These are phyloP conservation scores for Pseudomyrmex concolor DNA, from an alignment of 1,140 invertebrate genomes.

Conservation along the genomic window DNA sequence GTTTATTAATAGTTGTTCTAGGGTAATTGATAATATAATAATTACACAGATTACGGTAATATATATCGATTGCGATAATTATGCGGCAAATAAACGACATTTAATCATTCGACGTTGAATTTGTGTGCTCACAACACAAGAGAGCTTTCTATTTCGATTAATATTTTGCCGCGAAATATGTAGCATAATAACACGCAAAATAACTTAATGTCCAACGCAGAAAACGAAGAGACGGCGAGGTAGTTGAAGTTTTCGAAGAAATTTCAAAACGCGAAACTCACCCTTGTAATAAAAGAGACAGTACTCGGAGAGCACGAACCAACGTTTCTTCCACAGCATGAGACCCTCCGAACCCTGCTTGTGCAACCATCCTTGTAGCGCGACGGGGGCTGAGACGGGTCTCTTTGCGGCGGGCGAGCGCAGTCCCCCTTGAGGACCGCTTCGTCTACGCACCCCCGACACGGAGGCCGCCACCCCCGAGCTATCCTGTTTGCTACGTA, in stretches of 20 bases:
- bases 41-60: slow-evolving; percentile 20
- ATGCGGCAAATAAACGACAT: slow-evolving; percentile 15
- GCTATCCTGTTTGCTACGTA: slow-evolving; percentile 80
- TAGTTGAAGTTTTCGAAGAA: not conserved
- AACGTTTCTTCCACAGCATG: slow-evolving; percentile 97
- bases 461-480: slow-evolving; percentile 84
- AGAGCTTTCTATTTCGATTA: too few relatives aligned
- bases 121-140: not conserved
- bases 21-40: slow-evolving; percentile 25
- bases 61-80: slow-evolving; percentile 42
- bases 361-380: slow-evolving; percentile 94
- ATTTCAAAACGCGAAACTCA: slow-evolving; percentile 81
- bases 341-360: slow-evolving; percentile 96
- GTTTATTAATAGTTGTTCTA: slow-evolving; percentile 1
- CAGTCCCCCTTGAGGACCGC: slow-evolving; percentile 87
- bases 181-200: too few relatives aligned
- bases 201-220: too few relatives aligned
- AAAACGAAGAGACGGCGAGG: too few relatives aligned
- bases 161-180: too few relatives aligned
- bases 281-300: slow-evolving; percentile 98
- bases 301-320: slow-evolving; percentile 97
- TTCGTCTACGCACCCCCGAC: slow-evolving; percentile 87
- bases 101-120: not conserved
- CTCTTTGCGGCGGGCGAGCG: slow-evolving; percentile 92
- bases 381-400: slow-evolving; percentile 91